These are phyloP conservation scores for Macrosiphum euphorbiae DNA, from an alignment of 2,888 invertebrate species.

Conservation along the genomic window DNA sequence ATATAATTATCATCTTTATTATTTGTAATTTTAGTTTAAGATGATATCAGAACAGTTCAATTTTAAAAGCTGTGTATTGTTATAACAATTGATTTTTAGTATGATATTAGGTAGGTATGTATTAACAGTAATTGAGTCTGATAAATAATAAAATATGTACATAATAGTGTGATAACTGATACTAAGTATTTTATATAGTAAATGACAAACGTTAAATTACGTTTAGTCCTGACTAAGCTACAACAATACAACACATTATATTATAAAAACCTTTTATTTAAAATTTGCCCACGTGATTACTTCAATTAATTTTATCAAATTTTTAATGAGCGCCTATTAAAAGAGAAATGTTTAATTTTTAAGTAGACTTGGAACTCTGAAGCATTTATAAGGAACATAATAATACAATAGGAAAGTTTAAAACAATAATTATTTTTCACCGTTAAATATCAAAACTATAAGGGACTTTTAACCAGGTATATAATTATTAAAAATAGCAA, in stretches of 20 bases:
- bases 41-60: not conserved
- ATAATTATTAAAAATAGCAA: not conserved
- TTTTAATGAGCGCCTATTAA: not conserved
- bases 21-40: not conserved
- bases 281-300: not conserved
- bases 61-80: not conserved
- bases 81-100: not conserved
- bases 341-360: not conserved
- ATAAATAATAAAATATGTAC: not conserved
- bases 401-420: not conserved
- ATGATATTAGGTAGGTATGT: not conserved
- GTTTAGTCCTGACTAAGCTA: not conserved
- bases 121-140: not conserved
- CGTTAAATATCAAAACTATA: not conserved
- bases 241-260: not conserved
- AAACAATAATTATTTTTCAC: not conserved
- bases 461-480: not conserved
- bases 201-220: not conserved
- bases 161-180: not conserved
- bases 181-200: not conserved
- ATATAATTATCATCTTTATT: not conserved
- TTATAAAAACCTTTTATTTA: not conserved
- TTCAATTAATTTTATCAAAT: not conserved
- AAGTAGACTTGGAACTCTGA: not conserved
- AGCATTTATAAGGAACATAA: not conserved